phyloP scores from a whole-genome alignment of 2,888 invertebrate genomes.

The Eremobia ochroleuca region DNA sequence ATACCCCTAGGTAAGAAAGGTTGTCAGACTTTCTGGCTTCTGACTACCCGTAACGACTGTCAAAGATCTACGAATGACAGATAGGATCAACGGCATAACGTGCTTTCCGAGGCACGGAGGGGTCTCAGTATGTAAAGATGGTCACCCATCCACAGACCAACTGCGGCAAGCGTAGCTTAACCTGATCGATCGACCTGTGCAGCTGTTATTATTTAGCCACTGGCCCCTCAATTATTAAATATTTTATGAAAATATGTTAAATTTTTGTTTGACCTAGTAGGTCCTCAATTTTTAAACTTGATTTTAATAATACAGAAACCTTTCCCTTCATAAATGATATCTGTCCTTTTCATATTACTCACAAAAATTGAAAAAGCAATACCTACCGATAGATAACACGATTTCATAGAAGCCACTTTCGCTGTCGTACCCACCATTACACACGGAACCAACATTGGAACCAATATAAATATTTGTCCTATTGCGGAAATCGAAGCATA shows the following conservation, averaged over 20 bases:
- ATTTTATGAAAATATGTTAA: not conserved
- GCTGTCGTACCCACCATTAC: slow-evolving; percentile 18
- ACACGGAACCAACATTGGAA: slow-evolving; percentile 34
- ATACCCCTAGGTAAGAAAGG: too few species aligned
- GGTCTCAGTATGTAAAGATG: too few species aligned
- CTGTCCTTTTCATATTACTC: not conserved
- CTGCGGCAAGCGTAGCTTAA: too few species aligned
- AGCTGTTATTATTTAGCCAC: too few species aligned
- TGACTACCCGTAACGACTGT: too few species aligned
- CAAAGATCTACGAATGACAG: too few species aligned
- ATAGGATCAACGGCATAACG: too few species aligned
- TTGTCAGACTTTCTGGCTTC: too few species aligned
- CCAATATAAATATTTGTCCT: slow-evolving; percentile 51
- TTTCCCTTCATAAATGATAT: not conserved
- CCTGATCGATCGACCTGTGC: too few species aligned
- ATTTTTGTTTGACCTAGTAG: not conserved
- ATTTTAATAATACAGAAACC: not conserved
- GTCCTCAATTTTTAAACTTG: not conserved
- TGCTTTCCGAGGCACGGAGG: too few species aligned
- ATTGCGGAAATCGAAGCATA: slow-evolving; percentile 47
- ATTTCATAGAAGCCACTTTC: slow-evolving; percentile 15
- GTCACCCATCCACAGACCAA: too few species aligned
- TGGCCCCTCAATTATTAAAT: too few species aligned
- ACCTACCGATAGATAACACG: slow-evolving; percentile 2
- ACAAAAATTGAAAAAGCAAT: not conserved